These are phyloP conservation scores for Turnix velox DNA, from an alignment of 2,113 vertebrate genomes.

Conservation along the genomic window DNA sequence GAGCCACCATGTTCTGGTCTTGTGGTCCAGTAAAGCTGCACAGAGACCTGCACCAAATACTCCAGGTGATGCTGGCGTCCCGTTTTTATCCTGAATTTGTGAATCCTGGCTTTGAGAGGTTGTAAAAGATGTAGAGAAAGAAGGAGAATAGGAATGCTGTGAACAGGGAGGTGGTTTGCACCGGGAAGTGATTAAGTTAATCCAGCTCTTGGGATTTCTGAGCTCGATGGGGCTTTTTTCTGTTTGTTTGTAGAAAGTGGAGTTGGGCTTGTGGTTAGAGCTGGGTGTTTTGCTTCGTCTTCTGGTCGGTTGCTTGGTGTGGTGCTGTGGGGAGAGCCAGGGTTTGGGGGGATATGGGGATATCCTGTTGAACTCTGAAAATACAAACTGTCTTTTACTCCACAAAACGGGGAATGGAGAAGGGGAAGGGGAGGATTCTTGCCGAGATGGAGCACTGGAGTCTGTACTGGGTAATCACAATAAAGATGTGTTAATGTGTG, in stretches of 20 bases:
- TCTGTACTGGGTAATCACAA: background rate
- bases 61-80: too few species aligned
- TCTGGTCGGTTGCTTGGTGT: fast-evolving
- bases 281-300: fast-evolving
- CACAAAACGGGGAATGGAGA: background rate
- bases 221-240: background rate
- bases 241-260: background rate
- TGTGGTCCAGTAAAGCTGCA: background rate
- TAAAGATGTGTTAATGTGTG: conserved; percentile 7
- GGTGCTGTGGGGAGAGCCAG: fast-evolving
- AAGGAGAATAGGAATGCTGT: background rate
- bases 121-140: background rate
- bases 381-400: fast-evolving
- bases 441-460: background rate
- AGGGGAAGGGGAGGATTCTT: background rate
- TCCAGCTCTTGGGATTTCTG: background rate
- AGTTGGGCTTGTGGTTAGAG: background rate
- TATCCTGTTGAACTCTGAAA: fast-evolving
- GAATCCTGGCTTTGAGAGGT: background rate
- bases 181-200: fast-evolving
- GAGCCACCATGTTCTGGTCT: background rate
- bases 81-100: too few species aligned
- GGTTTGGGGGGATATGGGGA: background rate
- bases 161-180: background rate
- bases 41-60: fast-evolving